A percentile compares a stretch with the other conserved stretches of the same genome.
Evolutionary conservation across 2,113 vertebrate species (phyloP).

Genomic region (Acrocephalus arundinaceus): DNA sequence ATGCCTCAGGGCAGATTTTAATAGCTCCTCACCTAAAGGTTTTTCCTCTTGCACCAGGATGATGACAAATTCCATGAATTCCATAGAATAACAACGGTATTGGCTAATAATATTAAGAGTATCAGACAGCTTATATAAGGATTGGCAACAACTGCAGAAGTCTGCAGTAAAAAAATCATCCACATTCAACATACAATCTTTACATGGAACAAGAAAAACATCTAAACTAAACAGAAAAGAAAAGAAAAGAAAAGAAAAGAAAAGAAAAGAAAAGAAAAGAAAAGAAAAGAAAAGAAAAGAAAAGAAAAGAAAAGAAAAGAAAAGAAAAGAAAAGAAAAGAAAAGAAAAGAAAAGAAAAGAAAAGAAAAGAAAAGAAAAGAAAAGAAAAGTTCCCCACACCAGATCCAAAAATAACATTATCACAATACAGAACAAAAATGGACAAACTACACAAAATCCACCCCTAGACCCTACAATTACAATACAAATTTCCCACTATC

Average conservation of each 20-base stretch:
- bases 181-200: background rate
- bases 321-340: too few species aligned
- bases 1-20: background rate
- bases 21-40: background rate
- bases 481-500: background rate
- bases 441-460: background rate
- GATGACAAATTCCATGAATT: background rate
- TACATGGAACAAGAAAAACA: background rate
- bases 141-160: fast-evolving
- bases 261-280: too few species aligned
- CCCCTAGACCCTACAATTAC: background rate
- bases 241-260: background rate
- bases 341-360: too few species aligned
- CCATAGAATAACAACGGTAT: background rate
- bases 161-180: background rate
- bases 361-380: too few species aligned
- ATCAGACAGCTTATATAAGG: background rate
- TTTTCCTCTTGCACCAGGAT: background rate
- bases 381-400: background rate
- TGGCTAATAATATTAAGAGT: background rate
- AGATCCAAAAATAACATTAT: background rate
- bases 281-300: too few species aligned
- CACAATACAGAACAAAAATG: background rate
- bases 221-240: background rate
- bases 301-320: too few species aligned